Evolutionary conservation across 30 jellyfish, hydroid and myxozoan species (phyloP).

Genomic region (Rhopilema esculentum): DNA sequence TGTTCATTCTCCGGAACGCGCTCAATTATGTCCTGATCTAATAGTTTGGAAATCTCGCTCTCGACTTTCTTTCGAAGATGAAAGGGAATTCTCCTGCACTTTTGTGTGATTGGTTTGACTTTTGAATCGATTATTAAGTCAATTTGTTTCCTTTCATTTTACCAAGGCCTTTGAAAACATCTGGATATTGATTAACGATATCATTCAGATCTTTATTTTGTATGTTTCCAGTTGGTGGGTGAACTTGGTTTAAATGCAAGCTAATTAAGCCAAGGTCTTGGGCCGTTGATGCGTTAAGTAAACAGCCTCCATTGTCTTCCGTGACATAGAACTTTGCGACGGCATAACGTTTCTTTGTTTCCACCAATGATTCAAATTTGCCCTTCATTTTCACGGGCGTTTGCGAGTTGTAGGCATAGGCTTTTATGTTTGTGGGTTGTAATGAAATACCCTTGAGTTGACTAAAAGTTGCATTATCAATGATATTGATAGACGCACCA

Average conservation of each 20-base stretch:
- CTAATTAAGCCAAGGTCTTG: conserved; percentile 46
- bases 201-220: conserved; percentile 10
- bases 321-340: conserved; percentile 51
- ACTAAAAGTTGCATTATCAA: no score
- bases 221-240: conserved; percentile 4
- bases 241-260: not conserved
- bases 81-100: conserved; percentile 36
- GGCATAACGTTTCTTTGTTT: conserved; percentile 5
- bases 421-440: no score
- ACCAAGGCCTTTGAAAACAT: conserved; percentile 28
- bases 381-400: conserved; percentile 46
- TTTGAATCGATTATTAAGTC: conserved; percentile 13
- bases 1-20: conserved; percentile 43
- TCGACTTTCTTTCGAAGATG: conserved; percentile 49
- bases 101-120: conserved; percentile 50
- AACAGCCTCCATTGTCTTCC: conserved; percentile 59
- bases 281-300: conserved; percentile 48
- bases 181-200: conserved; percentile 16
- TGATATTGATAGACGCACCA: no score
- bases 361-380: conserved; percentile 30
- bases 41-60: conserved; percentile 24
- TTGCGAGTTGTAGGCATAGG: no score
- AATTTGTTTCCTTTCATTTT: conserved; percentile 29
- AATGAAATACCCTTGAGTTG: no score
- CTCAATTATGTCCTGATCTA: conserved; percentile 47